Evolutionary conservation across 2,113 vertebrate species (phyloP).

Genomic region (Apteryx owenii): DNA sequence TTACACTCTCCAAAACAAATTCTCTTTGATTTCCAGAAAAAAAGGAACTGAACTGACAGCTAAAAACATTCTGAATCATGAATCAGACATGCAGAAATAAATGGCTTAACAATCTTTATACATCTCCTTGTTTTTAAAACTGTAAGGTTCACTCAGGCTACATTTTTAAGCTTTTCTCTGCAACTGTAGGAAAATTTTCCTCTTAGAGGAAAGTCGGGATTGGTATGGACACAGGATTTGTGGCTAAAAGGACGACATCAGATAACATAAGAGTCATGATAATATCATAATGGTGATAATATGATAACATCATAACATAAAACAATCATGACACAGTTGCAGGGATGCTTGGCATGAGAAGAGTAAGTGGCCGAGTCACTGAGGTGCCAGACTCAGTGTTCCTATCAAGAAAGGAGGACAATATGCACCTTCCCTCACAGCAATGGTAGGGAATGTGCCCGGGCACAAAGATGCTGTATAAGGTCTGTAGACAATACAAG

Average conservation of each 20-base stretch:
- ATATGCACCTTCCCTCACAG: background rate
- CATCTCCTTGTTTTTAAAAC: background rate
- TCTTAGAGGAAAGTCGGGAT: background rate
- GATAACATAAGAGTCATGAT: background rate
- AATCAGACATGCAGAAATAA: background rate
- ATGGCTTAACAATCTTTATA: background rate
- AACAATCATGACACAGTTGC: background rate
- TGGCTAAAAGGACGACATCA: background rate
- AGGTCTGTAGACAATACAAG: background rate
- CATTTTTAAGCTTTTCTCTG: background rate
- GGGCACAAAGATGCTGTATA: background rate
- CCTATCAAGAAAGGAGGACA: background rate
- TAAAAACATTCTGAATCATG: background rate
- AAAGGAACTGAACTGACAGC: background rate
- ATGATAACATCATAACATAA: background rate
- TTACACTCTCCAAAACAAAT: background rate
- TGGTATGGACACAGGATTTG: background rate
- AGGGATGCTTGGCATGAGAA: background rate
- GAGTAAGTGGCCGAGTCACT: background rate
- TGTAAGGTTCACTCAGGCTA: background rate
- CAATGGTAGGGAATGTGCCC: fast-evolving
- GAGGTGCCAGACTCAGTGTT: background rate
- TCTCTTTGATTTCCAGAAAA: background rate
- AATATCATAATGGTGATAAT: too few relatives aligned
- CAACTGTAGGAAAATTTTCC: background rate